Evolutionary conservation across 2,797 vertebrate genomes (phyloP), one percentile per base, ranked within the genome.

Genomic region (Buphagus erythrorhynchus): DNA sequence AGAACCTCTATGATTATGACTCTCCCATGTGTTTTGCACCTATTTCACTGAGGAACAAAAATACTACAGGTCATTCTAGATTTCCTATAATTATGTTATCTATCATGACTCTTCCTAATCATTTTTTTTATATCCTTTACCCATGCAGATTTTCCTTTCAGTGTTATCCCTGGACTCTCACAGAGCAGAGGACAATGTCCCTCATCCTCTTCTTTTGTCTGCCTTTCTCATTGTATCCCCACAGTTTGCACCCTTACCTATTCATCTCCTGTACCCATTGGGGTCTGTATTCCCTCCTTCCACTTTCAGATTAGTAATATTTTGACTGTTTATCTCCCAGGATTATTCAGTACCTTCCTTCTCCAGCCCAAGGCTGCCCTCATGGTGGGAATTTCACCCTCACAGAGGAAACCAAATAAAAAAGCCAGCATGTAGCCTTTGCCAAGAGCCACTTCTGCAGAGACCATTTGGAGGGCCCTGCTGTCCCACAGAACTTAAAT

Each of bases 401-500:
- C 35, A 33, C 31, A 28, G 33, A 75, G 15, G 35, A 75, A 90
- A 71, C 20, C 8, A 54, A 92, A 71, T 17, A 36, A 62, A 88
- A 90, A 45, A 48, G 40, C 28, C 75, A 28, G 17, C 3, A 0
- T 35, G 24, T 49, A 20, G 49, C n/a, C 46, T 84, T 80, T 83
- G 49, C 83, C 91, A 89, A 77, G 61, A 90, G 58, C 20, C 13
- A 67, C 55, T 90, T 86, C 77, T 87, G 38, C 55, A 78, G 80
- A 87, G 58, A 90, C 11, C 33, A 54, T 81, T 15, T 86, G 42
- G 59, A 77, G 59, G 5, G 25, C 38, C 24, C 52, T 94, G 57
- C 54, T 4, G 3, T 90, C 76, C 52, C 68, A 73, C 63, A 89
- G 86, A 90, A 79, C 36, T 92, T 94, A 97, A 94, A 86, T 43